phyloP scores from a whole-genome alignment of 2,797 vertebrate species.

The Notolabrus celidotus region DNA sequence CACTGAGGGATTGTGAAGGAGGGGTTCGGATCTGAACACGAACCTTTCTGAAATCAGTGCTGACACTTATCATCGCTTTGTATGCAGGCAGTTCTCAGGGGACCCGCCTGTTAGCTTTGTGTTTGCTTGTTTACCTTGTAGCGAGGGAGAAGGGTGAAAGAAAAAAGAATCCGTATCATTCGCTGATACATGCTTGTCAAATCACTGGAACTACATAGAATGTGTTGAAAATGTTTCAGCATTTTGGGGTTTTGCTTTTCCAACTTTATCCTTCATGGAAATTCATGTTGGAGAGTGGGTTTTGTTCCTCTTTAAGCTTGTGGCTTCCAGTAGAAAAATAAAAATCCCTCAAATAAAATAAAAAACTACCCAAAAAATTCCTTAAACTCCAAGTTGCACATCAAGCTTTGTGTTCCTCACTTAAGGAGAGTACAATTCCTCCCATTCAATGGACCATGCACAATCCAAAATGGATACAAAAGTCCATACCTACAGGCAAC shows the following conservation, averaged over 20 bases:
- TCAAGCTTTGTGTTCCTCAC: conserved; percentile 47
- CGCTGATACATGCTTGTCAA: conserved; percentile 40
- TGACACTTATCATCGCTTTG: conserved; percentile 80
- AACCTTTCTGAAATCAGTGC: conserved; percentile 77
- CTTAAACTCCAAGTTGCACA: conserved; percentile 34
- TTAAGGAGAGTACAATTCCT: conserved; percentile 42
- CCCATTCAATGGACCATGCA: conserved; percentile 51
- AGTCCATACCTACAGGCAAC: conserved; percentile 65
- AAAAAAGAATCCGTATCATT: conserved; percentile 55
- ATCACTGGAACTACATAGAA: conserved; percentile 30
- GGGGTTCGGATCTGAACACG: conserved; percentile 67
- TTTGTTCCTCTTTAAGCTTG: conserved; percentile 30
- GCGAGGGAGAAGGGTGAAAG: conserved; percentile 41
- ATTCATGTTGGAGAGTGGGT: conserved; percentile 24
- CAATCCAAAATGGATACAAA: conserved; percentile 62
- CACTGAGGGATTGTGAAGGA: conserved; percentile 59
- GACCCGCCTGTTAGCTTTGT: conserved; percentile 72
- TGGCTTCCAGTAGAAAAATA: conserved; percentile 17
- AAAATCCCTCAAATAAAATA: conserved; percentile 25
- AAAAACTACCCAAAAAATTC: conserved; percentile 27
- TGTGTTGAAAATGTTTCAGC: conserved; percentile 37
- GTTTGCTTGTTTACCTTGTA: conserved; percentile 74
- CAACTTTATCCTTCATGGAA: conserved; percentile 35
- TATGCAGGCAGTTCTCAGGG: conserved; percentile 72
- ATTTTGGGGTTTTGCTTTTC: conserved; percentile 35